Evolutionary conservation across 2,888 invertebrate genomes (phyloP), one percentile per base, ranked within the genome.

Genomic region (Scaeva pyrastri): DNA sequence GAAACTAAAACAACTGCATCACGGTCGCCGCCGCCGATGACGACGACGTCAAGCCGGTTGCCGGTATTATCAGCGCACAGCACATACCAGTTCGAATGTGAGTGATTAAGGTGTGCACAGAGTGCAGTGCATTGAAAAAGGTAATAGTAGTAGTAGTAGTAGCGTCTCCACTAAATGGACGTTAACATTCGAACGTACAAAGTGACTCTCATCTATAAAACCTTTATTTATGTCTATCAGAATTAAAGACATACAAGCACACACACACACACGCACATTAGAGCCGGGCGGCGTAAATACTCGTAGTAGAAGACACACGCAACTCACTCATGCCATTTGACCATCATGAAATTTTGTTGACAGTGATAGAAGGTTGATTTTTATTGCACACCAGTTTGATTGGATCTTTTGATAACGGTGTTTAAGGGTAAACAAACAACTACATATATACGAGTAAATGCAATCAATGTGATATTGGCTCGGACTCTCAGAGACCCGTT

Each of bases 281-380:
- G n/a, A n/a, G n/a, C n/a, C n/a, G n/a, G n/a, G n/a, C n/a, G n/a
- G 5, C 10, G 8, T 1, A 64, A 8, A 45, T n/a, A 64, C 11
- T 39, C 14, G n/a, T n/a, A n/a, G n/a, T n/a, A n/a, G n/a, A n/a
- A 62, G 36, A 43, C 16, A 64, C 39, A 52, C 39, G 39, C 36
- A 52, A 52, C 36, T 68, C 1, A 8, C 21, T 10, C 36, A 68
- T 52, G 52, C 21, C 36, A n/a, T 16, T 45, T 50, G 31, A n/a
- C 23, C 21, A 39, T 68, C 66, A n/a, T 56, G 71, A 78, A 41
- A 58, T 66, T 39, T 52, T 79, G 72, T 58, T 73, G 66, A 73
- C 73, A 79, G 8, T 31, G 66, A 73, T 73, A 66, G 43, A 45
- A 71, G 77, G 77, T 71, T 60, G 72, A 64, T 64, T 72, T 60